Conservation (phyloP, 2,113 vertebrate species). For the Eleginops maclovinus region DNA sequence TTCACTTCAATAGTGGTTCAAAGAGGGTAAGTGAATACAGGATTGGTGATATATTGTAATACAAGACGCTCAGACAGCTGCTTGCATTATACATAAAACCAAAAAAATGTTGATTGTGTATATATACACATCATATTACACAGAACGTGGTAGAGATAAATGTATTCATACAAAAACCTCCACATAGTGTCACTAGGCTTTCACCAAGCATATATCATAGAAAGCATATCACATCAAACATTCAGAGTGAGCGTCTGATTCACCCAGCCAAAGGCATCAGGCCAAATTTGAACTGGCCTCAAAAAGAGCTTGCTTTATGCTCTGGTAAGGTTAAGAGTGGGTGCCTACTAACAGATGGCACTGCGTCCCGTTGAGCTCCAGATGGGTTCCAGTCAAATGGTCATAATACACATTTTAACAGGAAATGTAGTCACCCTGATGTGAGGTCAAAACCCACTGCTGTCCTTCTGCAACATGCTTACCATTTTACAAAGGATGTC, state of each 20-base stretch:
- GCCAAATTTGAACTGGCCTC: constrained; percentile 7
- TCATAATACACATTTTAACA: constrained; percentile 46
- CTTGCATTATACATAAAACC: background rate
- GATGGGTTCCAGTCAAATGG: constrained; percentile 34
- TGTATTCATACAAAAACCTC: background rate
- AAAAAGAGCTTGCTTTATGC: background rate
- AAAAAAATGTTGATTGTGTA: background rate
- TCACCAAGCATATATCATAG: background rate
- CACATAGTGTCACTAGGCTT: background rate
- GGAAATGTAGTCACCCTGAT: constrained; percentile 16
- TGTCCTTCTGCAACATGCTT: constrained; percentile 23
- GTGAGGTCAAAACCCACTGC: constrained; percentile 25
- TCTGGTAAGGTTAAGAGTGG: constrained; percentile 18
- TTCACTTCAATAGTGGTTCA: background rate
- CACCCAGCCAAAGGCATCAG: constrained; percentile 1
- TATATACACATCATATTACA: background rate
- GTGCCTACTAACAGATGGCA: constrained; percentile 22
- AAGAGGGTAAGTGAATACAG: background rate
- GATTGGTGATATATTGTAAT: background rate
- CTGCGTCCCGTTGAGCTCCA: constrained; percentile 25
- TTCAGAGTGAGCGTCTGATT: background rate
- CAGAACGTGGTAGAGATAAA: background rate
- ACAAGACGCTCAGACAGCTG: background rate
- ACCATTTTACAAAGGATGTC: constrained; percentile 23
- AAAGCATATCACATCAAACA: background rate